Evolutionary conservation across 2,797 vertebrate species (phyloP), one percentile per base, ranked within the genome.

Genomic region (Hoplostethus mediterraneus): DNA sequence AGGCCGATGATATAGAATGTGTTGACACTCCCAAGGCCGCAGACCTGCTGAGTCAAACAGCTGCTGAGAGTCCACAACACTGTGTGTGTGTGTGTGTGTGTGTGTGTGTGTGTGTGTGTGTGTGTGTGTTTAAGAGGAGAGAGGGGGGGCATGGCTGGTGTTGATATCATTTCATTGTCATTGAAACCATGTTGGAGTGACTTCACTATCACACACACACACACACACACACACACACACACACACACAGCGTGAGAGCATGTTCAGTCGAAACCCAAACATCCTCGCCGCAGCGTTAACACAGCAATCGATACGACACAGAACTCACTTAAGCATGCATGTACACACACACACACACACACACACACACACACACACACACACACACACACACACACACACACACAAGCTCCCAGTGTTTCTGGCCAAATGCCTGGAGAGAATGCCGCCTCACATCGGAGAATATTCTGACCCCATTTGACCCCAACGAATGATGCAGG

Each of bases 41-140:
- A 67, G 71, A 82, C 77, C 77, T 73, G 79, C 79, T 81, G 66
- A 82, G 69, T 68, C 77, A 74, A 69, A 73, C 82, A 83, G 79
- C 85, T 87, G 81, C 77, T 85, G 33, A 8, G 45, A 71, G 78
- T 58, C 77, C 68, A 68, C 61, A 3, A 9, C 42, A n/a, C 4
- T 5, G 54, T 58, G 40, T 61, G 63, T 16, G 33, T 45, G 5
- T 30, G 6, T 61, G 67, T 44, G 54, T 59, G 33, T 56, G 48
- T 59, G 38, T 60, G 44, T 70, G 65, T 51, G 59, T 45, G 64
- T 58, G n/a, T n/a, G n/a, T n/a, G n/a, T n/a, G n/a, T n/a, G 59
- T 61, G 55, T 44, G 36, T 36, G 31, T 6, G 14, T 53, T 1
- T 30, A 10, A 30, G 12, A 53, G n/a, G 25, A 5, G 51, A 51